Evolutionary conservation across 2,113 vertebrate species (phyloP), one percentile per base, ranked within the genome.

Genomic region (Shinisaurus crocodilurus): DNA sequence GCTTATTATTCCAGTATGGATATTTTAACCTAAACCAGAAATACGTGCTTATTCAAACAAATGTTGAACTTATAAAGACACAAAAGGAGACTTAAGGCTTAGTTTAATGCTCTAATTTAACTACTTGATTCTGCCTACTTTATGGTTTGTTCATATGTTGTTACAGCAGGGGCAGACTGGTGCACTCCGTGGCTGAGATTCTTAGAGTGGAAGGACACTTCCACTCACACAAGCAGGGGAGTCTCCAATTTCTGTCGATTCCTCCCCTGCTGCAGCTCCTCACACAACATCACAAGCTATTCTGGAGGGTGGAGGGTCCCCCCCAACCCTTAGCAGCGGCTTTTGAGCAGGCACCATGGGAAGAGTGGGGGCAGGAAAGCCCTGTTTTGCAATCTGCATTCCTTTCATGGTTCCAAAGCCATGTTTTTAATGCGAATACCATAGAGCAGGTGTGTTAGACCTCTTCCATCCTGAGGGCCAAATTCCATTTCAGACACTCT

Each of bases 11-110:
- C 84, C 88, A 79, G 87, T 81, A 81, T 96, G 92, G 79, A 95
- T 81, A 94, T 90, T 65, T 93, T 90, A 96, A 93, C 57, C 89
- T 85, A 93, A 94, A 86, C 91, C 91, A 96, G 95, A 96, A 91
- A 90, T 75, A 65, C 88, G 37, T 90, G 92, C 92, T 93, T 95
- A 9, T 48, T 88, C 65, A 95, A 89, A 43, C 32, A 85, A 37
- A 76, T 89, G 82, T 84, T 34, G 87, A 93, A 89, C 54, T 86
- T 74, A 88, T 70, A 57, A 89, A 72, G 69, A 91, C 81, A 93
- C 88, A 91, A 94, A 85, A 34, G 79, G 43, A 82, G 13, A 6
- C 43, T 87, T 75, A 85, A 86, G 82, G 2, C 3, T 1, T 43
- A 4, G 40, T 43, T 50, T 29, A 69, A 82, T 63, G 9, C 48